Evolutionary conservation across 2,797 vertebrate species (phyloP), one percentile per base, ranked within the genome.

Genomic region (Sebastes iracundus): DNA sequence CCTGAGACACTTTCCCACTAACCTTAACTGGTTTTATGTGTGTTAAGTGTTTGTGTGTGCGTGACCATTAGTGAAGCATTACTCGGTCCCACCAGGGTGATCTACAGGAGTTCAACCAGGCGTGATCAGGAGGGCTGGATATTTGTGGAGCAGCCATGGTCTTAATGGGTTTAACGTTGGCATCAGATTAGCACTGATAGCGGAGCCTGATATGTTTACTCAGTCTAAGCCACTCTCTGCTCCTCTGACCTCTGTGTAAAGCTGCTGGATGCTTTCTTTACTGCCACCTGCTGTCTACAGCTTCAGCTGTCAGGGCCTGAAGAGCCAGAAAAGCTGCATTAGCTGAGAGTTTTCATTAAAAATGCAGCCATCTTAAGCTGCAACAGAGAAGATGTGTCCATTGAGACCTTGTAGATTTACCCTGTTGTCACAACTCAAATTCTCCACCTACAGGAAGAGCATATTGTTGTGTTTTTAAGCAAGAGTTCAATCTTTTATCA

Each of bases 141-240:
- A 88, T 79, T 91, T 92, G 81, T 81, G 79, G 83, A 78, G 79
- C 49, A 52, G 74, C 12, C 1, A 18, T 25, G 56, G 16, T 80
- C 61, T 53, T 91, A 91, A 91, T 80, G 56, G 80, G 75, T 66
- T 91, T 89, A 89, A 77, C 33, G 25, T 69, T 68, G 27, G 55
- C 61, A 61, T 83, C 58, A 60, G 8, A 89, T 87, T 89, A 88
- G 58, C 68, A 16, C 55, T 79, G 38, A 2, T 77, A 78, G 67
- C 7, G 12, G 11, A 4, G 7, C 33, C 66, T 22, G 52, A 52
- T 75, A 62, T 33, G 16, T 80, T 77, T 59, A 49, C 61, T 75
- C 42, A 27, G 53, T 38, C 35, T 76, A 16, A 83, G 59, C 20
- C 32, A 30, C 70, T 58, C 64, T 38, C 5, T 73, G 65, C n/a